phyloP scores from a whole-genome alignment of 2,797 vertebrate species.

The Linurgus olivaceus region DNA sequence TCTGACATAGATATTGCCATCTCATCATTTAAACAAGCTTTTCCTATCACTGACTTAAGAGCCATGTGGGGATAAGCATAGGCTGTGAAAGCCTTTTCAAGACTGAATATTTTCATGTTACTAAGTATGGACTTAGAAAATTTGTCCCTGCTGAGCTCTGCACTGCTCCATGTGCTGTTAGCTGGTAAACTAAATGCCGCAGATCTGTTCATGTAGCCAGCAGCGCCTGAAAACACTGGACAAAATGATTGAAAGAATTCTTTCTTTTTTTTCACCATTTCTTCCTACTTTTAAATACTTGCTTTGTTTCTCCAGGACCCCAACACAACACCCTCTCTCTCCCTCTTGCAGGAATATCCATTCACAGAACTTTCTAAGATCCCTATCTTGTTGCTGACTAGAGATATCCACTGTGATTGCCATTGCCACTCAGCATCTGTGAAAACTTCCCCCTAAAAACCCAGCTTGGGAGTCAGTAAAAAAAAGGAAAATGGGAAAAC shows the following conservation, averaged over 20 bases:
- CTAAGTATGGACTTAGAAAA: neutral
- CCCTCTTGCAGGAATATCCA: neutral
- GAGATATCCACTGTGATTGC: neutral
- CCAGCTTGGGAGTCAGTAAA: neutral
- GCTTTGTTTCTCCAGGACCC: neutral
- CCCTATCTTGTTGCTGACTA: neutral
- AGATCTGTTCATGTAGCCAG: neutral
- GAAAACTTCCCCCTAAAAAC: neutral
- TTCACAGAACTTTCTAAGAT: neutral
- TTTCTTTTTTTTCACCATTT: neutral
- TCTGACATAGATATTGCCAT: accelerated
- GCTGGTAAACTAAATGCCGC: neutral
- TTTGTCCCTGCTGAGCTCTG: neutral
- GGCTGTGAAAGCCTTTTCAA: neutral
- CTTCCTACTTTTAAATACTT: neutral
- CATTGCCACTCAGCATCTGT: neutral
- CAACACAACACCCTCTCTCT: neutral
- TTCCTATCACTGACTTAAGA: neutral
- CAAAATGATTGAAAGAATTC: neutral
- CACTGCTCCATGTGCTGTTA: neutral
- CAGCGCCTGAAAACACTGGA: neutral
- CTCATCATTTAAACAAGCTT: neutral
- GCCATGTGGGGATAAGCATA: neutral
- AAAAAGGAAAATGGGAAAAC: neutral
- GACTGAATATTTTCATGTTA: neutral